Base-by-base conservation (phyloP, 2,888 invertebrate species). In the Dyspetes luteomarginatus region DNA sequence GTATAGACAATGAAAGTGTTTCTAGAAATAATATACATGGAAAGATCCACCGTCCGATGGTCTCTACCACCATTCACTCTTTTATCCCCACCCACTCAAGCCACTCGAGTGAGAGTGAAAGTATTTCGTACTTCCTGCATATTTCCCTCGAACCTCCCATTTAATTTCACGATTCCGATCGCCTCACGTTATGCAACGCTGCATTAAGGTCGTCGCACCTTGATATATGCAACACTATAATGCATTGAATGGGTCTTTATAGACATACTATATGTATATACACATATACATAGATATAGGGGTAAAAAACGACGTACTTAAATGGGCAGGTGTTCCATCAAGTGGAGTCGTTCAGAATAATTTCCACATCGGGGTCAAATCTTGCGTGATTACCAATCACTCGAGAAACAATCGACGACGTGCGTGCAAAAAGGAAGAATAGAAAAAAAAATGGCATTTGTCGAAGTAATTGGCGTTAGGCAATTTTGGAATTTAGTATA, bases 101-200 rank as follows among this genome's bases (percentile, higher is more conserved):
- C 9, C n/a, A 12, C 30, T 71, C 68, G 36, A 69, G 52, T 55
- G 62, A 81, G 79, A 88, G 89, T 88, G 90, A 90, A 90, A 90
- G 90, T 89, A 88, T 88, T 87, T 86, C 83, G 67, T 68, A 82
- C 85, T 88, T 88, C 86, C 85, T 85, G 82, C 80, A 83, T 84
- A 83, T 85, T 83, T 84, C 58, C 62, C 71, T 83, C 73, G 45
- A 74, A 60, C 48, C 67, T 73, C 50, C 48, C 58, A 28, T 30
- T 24, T 48, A 60, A 62, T 73, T 67, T 77, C 50, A 28, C 81
- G 71, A 83, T 82, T 82, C 68, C 72, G 75, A 86, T 83, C 84
- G 64, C 77, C 56, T 41, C 24, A 75, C 67, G 85, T 89, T 88
- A 85, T 83, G 88, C 84, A 87, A 89, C 82, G 69, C 50, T 50